Base-by-base conservation (phyloP, 2,888 invertebrate species). In the Ecdyonurus torrentis region DNA sequence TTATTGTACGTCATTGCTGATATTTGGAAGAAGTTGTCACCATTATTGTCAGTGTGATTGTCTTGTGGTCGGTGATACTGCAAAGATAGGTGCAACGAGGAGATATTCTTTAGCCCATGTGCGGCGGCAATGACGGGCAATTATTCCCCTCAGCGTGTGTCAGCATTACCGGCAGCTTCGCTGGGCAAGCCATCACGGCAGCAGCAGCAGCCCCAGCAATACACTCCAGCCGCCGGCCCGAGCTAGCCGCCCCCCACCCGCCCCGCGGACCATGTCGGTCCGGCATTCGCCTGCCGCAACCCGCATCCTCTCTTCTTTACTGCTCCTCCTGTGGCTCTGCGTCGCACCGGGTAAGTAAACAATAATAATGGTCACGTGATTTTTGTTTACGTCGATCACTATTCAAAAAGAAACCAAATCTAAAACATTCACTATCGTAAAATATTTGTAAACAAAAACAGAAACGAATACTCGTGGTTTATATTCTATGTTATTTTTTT, bases 261-360 rank as follows among this genome's bases (percentile, higher is more conserved):
- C 20, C 55, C 20, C 55, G 19, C n/a, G 55, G 55, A 55, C 55
- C 55, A 55, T 55, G 55, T 55, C 55, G 55, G 55, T 55, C 55
- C 55, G n/a, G 55, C 19, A 10, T 20, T 55, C 55, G 55, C 55
- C 55, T 20, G n/a, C 55, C 22, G 5, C n/a, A 10, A n/a, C 55
- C 55, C n/a, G 19, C 55, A 7, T 55, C 7, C 55, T 55, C 55
- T 55, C 55, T n/a, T 55, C 55, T 55, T 55, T 55, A n/a, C 55
- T 55, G 55, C n/a, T 55, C 55, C 55, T 55, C 7, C 55, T 55
- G 55, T 55, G 55, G 7, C n/a, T 55, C 55, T 55, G n/a, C 22
- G 55, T 55, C 19, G 5, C n/a, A n/a, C 55, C 55, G 7, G 55
- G 55, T 55, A 7, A 55, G 55, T 55, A 55, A 37, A 37, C 37